Evolutionary conservation across 2,888 invertebrate genomes (phyloP), one percentile per base, ranked within the genome.

Genomic region (Scrobipalpa costella): DNA sequence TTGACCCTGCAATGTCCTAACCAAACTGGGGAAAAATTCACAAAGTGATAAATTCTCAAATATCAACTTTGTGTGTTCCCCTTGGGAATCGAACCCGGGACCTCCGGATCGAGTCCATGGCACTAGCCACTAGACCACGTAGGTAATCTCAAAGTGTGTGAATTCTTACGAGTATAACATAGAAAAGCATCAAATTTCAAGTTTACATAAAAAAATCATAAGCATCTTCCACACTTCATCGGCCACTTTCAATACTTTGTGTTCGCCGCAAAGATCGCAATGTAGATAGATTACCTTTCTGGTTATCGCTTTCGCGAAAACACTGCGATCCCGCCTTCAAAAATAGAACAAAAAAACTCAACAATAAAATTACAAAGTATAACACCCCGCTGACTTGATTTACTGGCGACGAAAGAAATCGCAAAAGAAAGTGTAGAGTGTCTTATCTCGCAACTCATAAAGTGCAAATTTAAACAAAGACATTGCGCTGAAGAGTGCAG

Each of bases 401-500:
- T 58, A 50, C 52, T 52, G 60, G n/a, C 27, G 36, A 57, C 33
- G 36, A 57, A 33, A 60, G 50, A 59, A 52, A 50, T 34, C 58
- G 62, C 49, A 40, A 44, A 13, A 64, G 64, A 57, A 57, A 57
- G 44, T 61, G 50, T 27, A 33, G 15, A n/a, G n/a, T 21, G 57
- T 61, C 67, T 65, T 71, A 73, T 71, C 59, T 63, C 6, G 61
- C 63, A n/a, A 62, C 55, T 61, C 62, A 58, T 73, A 73, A 67
- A 72, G 72, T 67, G 68, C 68, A 76, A 69, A 69, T 69, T 73
- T 64, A 64, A 66, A 70, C 62, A 67, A 65, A 64, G 58, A 59
- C 49, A 19, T 21, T 52, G 65, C 17, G 13, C 21, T 59, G 44
- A 52, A 66, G 66, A 66, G 63, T 62, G 47, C 61, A 61, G 47